Conservation (phyloP, 2,888 invertebrate genomes). For the Scelioninae gen. 1 region DNA sequence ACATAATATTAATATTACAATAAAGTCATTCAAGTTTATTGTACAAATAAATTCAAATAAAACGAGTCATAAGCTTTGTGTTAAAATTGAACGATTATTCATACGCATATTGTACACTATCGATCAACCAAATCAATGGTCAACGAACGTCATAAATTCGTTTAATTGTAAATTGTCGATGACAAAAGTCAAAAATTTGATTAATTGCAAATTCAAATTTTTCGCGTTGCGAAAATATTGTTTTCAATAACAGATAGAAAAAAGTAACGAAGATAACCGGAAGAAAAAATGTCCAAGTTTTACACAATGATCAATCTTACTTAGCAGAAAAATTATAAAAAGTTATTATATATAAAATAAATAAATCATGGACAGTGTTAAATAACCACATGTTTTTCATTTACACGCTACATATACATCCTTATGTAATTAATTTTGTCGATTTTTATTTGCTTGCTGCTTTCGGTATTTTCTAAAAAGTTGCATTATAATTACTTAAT, state of each 20-base stretch:
- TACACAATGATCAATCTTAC: slow-evolving; percentile 49
- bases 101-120: too few species aligned
- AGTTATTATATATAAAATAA: slow-evolving; percentile 61
- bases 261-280: neutral
- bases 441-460: neutral
- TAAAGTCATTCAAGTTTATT: neutral
- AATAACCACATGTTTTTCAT: slow-evolving; percentile 42
- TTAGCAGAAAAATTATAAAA: slow-evolving; percentile 53
- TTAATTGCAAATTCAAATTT: neutral
- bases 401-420: slow-evolving; percentile 55
- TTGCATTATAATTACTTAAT: neutral
- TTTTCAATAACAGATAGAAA: slow-evolving; percentile 6
- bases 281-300: slow-evolving; percentile 14
- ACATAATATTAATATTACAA: too few species aligned
- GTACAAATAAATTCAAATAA: slow-evolving; percentile 5
- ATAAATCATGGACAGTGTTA: slow-evolving; percentile 65
- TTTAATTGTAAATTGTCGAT: neutral
- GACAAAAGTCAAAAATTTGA: neutral
- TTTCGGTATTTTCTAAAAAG: slow-evolving; percentile 2
- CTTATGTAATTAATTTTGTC: slow-evolving; percentile 1
- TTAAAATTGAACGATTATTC: too few species aligned
- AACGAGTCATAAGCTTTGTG: neutral
- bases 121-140: too few species aligned
- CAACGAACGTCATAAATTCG: too few species aligned
- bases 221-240: neutral